Base-by-base conservation (phyloP, 2,888 invertebrate genomes). In the Agriopis aurantiaria region DNA sequence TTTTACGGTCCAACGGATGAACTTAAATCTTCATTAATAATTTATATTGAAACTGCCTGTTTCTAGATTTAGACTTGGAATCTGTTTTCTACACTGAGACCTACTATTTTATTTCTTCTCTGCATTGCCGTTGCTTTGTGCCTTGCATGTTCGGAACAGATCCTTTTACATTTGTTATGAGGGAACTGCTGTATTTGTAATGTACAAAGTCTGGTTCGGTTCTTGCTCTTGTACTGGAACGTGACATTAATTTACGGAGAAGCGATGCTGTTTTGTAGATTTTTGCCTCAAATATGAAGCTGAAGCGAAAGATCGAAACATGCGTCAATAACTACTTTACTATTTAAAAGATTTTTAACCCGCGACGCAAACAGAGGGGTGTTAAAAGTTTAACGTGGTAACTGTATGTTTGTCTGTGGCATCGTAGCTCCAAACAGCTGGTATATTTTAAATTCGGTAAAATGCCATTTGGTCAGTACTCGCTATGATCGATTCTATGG, bases 81-180 rank as follows among this genome's bases (percentile, higher is more conserved):
- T 52, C 33, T 52, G 12, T 55, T 45, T 41, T 56, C 14, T 61
- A 56, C 40, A 62, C 59, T 12, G 53, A 59, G 14, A 60, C 41
- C 63, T 11, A 55, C 60, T 52, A 60, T 69, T 61, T 59, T 69
- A 60, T 69, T 60, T 64, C 64, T 64, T 41, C 46, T 69, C 51
- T 53, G 23, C 45, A 48, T 52, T 52, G 52, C 61, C 48, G 46
- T 69, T 43, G 62, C 53, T 58, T 69, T 62, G 64, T 41, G 46
- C 56, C 60, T 65, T 65, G 40, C 69, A 53, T 53, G 65, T 61
- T 65, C 48, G 46, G 57, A 53, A 46, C 61, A 61, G 65, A 57
- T 62, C 65, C 52, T 23, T 33, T 65, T 69, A 69, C 61, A 69
- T 69, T 69, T 58, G 65, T 62, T 69, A 62, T 69, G 69, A 69